Base-by-base conservation (phyloP, 2,113 vertebrate genomes). In the Recurvirostra avosetta region DNA sequence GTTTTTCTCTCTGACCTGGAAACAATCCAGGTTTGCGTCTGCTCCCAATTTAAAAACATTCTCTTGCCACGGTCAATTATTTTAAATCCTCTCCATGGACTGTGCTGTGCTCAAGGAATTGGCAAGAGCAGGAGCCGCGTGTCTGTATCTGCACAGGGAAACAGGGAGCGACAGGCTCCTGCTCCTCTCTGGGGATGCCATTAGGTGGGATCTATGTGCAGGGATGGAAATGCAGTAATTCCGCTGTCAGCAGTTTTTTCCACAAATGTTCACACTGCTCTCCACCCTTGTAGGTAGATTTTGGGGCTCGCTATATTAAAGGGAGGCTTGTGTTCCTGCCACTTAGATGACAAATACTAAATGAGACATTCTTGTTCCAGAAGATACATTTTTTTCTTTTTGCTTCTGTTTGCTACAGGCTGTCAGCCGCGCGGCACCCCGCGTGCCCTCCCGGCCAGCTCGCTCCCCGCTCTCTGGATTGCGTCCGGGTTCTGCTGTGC, bases 131-230 rank as follows among this genome's bases (percentile, higher is more conserved):
- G 82, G 75, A 73, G 84, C 61, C 2, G 11, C 2, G 26, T 13
- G 49, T 45, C n/a, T 56, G 59, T 29, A 25, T 38, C 30, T 74
- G 89, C 27, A 1, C 6, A 5, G 66, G 66, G 40, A 53, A 68
- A 36, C 36, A 3, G 49, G 72, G 74, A 78, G 83, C 16, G 61
- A 40, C 90, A 53, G 75, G 91, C 81, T 71, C 40, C 6, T 8
- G 61, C 55, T 67, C 66, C 90, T 96, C 89, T 82, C 94, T 32
- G 90, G 96, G 92, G 87, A 94, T 90, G 96, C 90, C 74, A 73
- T 91, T 93, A 94, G 87, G 77, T 34, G 87, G 82, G 92, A 78
- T 72, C 87, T 75, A 6, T 9, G 71, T 23, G 74, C 12, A 23
- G 19, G 87, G 66, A 30, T 61, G 90, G 62, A 53, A 61, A 65